Evolutionary conservation across 2,113 vertebrate genomes (phyloP), one percentile per base, ranked within the genome.

Genomic region (Macroglossus sobrinus): DNA sequence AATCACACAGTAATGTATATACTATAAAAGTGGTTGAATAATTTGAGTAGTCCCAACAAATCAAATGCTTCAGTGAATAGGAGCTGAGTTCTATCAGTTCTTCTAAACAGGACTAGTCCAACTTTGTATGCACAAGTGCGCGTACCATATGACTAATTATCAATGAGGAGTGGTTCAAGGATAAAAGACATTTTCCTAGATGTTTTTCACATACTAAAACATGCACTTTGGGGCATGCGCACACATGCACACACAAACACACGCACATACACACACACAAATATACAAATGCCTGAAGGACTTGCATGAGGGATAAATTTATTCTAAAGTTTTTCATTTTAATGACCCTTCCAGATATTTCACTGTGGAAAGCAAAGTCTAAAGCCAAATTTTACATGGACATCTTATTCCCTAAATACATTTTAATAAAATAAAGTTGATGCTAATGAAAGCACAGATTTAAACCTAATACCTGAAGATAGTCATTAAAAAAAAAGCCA

Each of bases 391-490:
- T 95, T 93, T 94, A 66, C 33, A 53, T 33, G 16, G 38, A 50
- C 35, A 79, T 61, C 79, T 43, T 79, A 28, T 53, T 71, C 18
- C 72, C 71, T 45, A 95, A 94, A 93, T 89, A 75, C 4, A 66
- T 94, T 84, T 95, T 38, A 64, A 53, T 71, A 85, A 90, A 97
- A 95, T 84, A 75, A 95, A 95, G 81, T 69, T 59, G 21, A 93
- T 92, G 19, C 45, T 84, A 61, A 64, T 89, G 40, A 91, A 93
- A 91, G 40, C n/a, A 72, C 24, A 75, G 22, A 88, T 87, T 92
- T 87, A 91, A 94, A 55, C 69, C 55, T 85, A 79, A 24, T 33
- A 63, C 66, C 92, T 93, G 24, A 57, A 95, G 18, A 82, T 63
- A 84, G 69, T 80, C 53, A 78, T 50, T 15, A 75, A 91, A 95